Conservation (phyloP, 1,140 invertebrate species). For the Lamellibrachia luymesi region DNA sequence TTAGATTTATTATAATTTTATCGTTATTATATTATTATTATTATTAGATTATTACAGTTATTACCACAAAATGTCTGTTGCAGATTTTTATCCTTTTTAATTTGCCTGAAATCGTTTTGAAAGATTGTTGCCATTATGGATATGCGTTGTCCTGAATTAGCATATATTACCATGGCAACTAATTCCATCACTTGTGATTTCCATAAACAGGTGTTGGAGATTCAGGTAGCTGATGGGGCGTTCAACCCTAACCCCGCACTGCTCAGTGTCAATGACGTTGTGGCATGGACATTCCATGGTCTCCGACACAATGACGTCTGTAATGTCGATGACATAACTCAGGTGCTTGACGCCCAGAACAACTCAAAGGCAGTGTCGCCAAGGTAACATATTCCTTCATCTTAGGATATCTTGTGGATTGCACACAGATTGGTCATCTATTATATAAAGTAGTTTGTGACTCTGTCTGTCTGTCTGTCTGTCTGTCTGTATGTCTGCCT, state of each 20-base stretch:
- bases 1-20: too few relatives aligned
- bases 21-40: too few relatives aligned
- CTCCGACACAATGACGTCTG: conserved; percentile 40
- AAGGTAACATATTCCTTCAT: conserved; percentile 32
- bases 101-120: too few relatives aligned
- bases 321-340: conserved; percentile 40
- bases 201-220: conserved; percentile 45
- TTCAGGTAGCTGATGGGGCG: conserved; percentile 38
- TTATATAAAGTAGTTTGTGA: not conserved
- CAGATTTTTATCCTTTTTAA: too few relatives aligned
- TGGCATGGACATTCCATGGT: conserved; percentile 51
- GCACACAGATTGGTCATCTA: not conserved
- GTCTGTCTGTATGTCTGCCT: too few relatives aligned
- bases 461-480: too few relatives aligned
- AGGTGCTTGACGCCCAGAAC: conserved; percentile 31
- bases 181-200: not conserved
- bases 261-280: conserved; percentile 50
- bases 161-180: not conserved
- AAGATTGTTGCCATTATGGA: too few relatives aligned
- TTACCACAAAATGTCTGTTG: too few relatives aligned
- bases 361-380: conserved; percentile 32
- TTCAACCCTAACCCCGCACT: conserved; percentile 50
- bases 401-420: not conserved
- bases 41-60: too few relatives aligned
- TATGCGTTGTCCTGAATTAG: not conserved